These are phyloP conservation scores for Lepisosteus osseus DNA, from an alignment of 2,113 vertebrate genomes.

Conservation along the genomic window DNA sequence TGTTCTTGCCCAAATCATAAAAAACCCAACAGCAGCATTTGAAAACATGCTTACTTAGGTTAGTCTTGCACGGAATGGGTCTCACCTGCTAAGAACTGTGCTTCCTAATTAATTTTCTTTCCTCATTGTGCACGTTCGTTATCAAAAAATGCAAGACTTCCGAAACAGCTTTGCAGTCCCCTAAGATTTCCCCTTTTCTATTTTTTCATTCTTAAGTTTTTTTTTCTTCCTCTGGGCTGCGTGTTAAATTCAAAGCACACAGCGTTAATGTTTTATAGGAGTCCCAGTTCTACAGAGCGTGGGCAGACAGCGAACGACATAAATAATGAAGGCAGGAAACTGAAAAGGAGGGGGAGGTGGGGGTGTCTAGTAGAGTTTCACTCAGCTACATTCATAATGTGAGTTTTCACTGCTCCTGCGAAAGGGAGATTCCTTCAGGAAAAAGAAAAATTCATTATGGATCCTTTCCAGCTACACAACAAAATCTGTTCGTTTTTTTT, in stretches of 20 bases:
- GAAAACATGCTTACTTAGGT: not conserved
- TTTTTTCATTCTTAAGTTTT: not conserved
- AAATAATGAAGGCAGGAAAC: conserved; percentile 6
- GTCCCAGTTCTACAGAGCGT: conserved; percentile 30
- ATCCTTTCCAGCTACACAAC: too few species aligned
- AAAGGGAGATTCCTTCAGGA: too few species aligned
- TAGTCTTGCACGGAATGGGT: not conserved
- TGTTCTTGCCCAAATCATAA: too few species aligned
- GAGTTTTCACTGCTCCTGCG: not conserved
- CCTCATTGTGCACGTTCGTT: not conserved
- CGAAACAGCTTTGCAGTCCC: not conserved
- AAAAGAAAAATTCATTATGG: too few species aligned
- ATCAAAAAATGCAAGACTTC: not conserved
- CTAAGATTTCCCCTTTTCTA: not conserved
- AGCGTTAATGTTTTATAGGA: conserved; percentile 54
- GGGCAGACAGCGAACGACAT: not conserved
- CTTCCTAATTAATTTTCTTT: not conserved
- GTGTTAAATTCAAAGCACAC: conserved; percentile 22
- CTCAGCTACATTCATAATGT: not conserved
- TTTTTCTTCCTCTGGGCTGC: not conserved
- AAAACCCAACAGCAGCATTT: not conserved
- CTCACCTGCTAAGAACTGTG: conserved; percentile 8
- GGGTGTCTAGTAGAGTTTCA: conserved; percentile 4
- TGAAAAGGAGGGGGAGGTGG: not conserved
- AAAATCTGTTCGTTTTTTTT: too few species aligned